Percentiles rank a stretch among this genome's conserved stretches.
Conservation (phyloP, 2,888 invertebrate genomes). For the Lithophane leautieri region DNA sequence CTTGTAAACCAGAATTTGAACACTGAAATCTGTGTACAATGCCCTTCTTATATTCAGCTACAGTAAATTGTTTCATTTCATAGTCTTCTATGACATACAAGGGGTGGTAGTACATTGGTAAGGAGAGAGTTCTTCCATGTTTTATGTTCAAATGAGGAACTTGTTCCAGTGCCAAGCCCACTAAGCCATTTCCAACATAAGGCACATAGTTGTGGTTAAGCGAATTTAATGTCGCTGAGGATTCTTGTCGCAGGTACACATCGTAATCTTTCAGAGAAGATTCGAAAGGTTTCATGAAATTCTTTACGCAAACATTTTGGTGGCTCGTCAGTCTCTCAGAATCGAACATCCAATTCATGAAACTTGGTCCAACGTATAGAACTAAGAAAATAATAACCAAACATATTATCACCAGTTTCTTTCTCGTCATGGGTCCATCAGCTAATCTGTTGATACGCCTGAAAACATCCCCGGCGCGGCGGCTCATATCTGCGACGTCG, state of each 20-base stretch:
- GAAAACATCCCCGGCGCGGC: slow-evolving; percentile 85
- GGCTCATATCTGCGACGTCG: slow-evolving; percentile 83
- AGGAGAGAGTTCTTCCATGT: slow-evolving; percentile 91
- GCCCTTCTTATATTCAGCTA: slow-evolving; percentile 93
- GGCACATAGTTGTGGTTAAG: slow-evolving; percentile 92
- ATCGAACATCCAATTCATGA: slow-evolving; percentile 91
- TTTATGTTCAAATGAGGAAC: slow-evolving; percentile 93
- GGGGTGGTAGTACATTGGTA: slow-evolving; percentile 93
- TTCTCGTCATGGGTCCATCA: slow-evolving; percentile 88
- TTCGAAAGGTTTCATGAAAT: slow-evolving; percentile 91
- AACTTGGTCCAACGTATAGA: slow-evolving; percentile 92
- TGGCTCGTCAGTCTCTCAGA: slow-evolving; percentile 84
- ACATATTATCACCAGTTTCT: slow-evolving; percentile 87
- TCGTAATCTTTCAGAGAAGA: slow-evolving; percentile 92
- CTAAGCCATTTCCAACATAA: slow-evolving; percentile 94
- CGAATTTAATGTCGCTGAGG: slow-evolving; percentile 85
- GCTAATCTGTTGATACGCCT: slow-evolving; percentile 85
- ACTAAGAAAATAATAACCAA: slow-evolving; percentile 90
- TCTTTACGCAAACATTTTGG: slow-evolving; percentile 92
- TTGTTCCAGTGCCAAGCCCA: slow-evolving; percentile 92
- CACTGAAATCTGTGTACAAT: slow-evolving; percentile 93
- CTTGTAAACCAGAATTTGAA: slow-evolving; percentile 91
- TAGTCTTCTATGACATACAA: slow-evolving; percentile 90
- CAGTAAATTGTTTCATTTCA: slow-evolving; percentile 91
- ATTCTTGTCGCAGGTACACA: slow-evolving; percentile 91